Conservation (phyloP, 2,888 invertebrate species). For the Machimus atricapillus region DNA sequence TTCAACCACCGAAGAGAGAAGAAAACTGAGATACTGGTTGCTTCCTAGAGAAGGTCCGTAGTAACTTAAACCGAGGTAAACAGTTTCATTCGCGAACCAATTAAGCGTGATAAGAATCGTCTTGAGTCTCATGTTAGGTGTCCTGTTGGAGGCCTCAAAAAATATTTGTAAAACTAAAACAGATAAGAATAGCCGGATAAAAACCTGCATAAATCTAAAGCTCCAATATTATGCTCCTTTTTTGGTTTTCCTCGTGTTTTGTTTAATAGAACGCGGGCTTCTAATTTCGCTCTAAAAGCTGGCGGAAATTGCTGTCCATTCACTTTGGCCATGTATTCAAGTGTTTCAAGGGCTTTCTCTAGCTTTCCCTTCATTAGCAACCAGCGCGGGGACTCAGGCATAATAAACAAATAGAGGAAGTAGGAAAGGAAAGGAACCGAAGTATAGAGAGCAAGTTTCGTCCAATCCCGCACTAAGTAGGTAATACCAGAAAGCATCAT, state of each 20-base stretch:
- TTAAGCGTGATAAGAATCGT: conserved; percentile 85
- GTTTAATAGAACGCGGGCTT: conserved; percentile 74
- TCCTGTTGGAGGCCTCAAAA: conserved; percentile 60
- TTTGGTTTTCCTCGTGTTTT: conserved; percentile 67
- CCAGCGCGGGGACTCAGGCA: conserved; percentile 93
- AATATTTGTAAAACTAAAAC: background rate
- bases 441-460: conserved; percentile 78
- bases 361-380: conserved; percentile 81
- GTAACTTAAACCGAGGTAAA: conserved; percentile 90
- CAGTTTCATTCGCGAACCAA: conserved; percentile 93
- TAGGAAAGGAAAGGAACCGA: conserved; percentile 86
- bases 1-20: conserved; percentile 85
- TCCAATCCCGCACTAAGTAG: conserved; percentile 85
- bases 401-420: conserved; percentile 83
- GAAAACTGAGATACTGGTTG: conserved; percentile 88
- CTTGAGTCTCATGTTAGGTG: conserved; percentile 89
- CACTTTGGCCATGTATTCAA: conserved; percentile 78
- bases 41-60: conserved; percentile 88
- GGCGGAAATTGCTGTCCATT: conserved; percentile 80
- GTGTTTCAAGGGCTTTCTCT: conserved; percentile 80
- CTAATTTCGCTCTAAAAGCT: conserved; percentile 74
- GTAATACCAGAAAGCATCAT: conserved; percentile 85
- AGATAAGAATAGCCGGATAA: background rate
- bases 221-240: conserved; percentile 62
- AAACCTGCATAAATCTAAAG: conserved; percentile 59